phyloP scores from a whole-genome alignment of 2,888 invertebrate species.

The Colletes collaris region DNA sequence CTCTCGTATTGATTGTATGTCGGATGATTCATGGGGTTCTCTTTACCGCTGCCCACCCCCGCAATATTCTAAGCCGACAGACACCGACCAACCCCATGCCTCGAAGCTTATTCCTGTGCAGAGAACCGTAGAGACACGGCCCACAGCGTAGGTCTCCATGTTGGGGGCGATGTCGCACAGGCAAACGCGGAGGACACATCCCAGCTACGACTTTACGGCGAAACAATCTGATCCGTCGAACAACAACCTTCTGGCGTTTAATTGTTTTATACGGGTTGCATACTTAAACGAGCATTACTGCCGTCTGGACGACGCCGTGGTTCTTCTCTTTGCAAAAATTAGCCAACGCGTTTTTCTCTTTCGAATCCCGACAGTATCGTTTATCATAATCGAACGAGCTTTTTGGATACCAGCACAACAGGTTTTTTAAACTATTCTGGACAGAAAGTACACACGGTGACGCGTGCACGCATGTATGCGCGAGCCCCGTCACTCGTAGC shows the following conservation, averaged over 20 bases:
- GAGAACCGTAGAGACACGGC: slow-evolving; percentile 43
- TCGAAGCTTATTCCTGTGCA: slow-evolving; percentile 61
- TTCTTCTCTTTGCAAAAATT: too few relatives aligned
- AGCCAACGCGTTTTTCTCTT: not conserved
- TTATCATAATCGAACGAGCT: slow-evolving; percentile 29
- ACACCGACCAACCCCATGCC: slow-evolving; percentile 61
- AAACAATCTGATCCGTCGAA: too few relatives aligned
- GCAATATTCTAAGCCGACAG: slow-evolving; percentile 75
- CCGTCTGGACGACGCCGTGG: too few relatives aligned
- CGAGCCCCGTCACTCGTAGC: slow-evolving; percentile 49
- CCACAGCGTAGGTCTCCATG: slow-evolving; percentile 33
- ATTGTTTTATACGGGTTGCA: too few relatives aligned
- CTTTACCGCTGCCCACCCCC: slow-evolving; percentile 69
- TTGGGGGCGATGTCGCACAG: slow-evolving; percentile 37
- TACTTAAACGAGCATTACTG: too few relatives aligned
- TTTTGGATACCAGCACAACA: slow-evolving; percentile 42
- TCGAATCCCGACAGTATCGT: not conserved
- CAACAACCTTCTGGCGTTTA: too few relatives aligned
- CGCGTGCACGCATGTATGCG: slow-evolving; percentile 18
- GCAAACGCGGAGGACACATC: too few relatives aligned
- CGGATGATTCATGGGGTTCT: slow-evolving; percentile 80
- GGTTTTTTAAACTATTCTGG: slow-evolving; percentile 46
- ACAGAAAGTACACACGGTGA: slow-evolving; percentile 20
- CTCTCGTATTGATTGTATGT: slow-evolving; percentile 80
- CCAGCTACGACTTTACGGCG: too few relatives aligned